phyloP scores from a whole-genome alignment of 2,797 vertebrate species.

The Rhodeus uyekii region DNA sequence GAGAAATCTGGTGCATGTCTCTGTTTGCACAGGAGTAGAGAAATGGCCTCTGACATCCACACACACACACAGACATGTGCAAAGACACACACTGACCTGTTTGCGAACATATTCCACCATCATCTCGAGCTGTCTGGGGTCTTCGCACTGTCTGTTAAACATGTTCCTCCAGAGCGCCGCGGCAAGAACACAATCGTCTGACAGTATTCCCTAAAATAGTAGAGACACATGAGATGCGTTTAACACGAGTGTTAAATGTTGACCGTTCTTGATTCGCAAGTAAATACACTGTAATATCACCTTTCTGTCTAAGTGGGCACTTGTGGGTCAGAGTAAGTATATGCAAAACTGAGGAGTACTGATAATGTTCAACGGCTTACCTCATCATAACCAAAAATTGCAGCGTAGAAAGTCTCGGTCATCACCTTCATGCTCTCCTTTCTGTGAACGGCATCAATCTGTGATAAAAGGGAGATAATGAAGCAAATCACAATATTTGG shows the following conservation, averaged over 20 bases:
- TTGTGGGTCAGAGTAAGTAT: neutral
- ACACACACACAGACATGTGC: neutral
- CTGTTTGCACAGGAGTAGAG: constrained; percentile 19
- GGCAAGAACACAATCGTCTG: constrained; percentile 87
- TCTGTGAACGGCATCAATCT: constrained; percentile 87
- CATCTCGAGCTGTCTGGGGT: constrained; percentile 87
- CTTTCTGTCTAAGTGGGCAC: neutral
- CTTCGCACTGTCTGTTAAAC: constrained; percentile 88
- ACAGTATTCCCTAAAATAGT: constrained; percentile 85
- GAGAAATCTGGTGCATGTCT: neutral
- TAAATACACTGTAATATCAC: neutral
- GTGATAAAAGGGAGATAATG: constrained; percentile 29
- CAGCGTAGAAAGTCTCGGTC: constrained; percentile 93
- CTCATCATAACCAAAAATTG: constrained; percentile 97
- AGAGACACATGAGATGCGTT: neutral
- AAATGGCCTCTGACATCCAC: neutral
- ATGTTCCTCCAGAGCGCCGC: constrained; percentile 95
- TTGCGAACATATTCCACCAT: constrained; percentile 95
- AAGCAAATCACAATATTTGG: neutral
- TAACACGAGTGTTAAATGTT: neutral
- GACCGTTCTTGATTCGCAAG: neutral
- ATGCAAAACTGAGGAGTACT: neutral
- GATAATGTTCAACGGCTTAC: constrained; percentile 65
- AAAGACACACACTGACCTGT: constrained; percentile 76
- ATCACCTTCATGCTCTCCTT: constrained; percentile 86